Evolutionary conservation across 2,113 vertebrate genomes (phyloP).

Genomic region (Forbesichthys papilliferus): DNA sequence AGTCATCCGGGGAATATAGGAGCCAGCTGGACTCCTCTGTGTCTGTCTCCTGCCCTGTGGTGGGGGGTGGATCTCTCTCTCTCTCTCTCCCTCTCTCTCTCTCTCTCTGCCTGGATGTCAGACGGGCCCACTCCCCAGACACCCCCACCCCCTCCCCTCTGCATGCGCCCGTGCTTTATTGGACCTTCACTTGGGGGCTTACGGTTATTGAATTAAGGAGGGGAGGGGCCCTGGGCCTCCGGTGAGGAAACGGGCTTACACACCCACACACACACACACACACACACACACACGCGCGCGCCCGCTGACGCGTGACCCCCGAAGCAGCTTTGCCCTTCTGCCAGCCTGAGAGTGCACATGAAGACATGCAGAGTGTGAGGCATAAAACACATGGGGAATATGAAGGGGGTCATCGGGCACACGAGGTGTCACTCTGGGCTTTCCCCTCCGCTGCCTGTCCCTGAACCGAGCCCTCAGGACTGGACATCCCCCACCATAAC

Average conservation of each 20-base stretch:
- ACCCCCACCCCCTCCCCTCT: conserved; percentile 30
- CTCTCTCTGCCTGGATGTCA: conserved; percentile 63
- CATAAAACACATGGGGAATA: conserved; percentile 42
- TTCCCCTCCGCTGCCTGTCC: conserved; percentile 64
- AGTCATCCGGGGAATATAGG: conserved; percentile 56
- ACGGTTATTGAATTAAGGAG: conserved; percentile 81
- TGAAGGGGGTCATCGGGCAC: conserved; percentile 33
- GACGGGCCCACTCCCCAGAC: conserved; percentile 68
- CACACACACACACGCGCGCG: not conserved
- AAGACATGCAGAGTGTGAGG: conserved; percentile 41
- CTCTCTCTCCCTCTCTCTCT: conserved; percentile 36
- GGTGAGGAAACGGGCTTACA: not conserved
- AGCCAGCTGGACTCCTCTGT: conserved; percentile 69
- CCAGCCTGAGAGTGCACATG: conserved; percentile 19
- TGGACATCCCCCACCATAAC: conserved; percentile 31
- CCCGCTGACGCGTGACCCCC: not conserved
- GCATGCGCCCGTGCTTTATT: conserved; percentile 63
- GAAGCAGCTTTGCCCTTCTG: conserved; percentile 18
- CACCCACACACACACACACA: not conserved
- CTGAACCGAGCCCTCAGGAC: conserved; percentile 45
- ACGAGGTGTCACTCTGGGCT: conserved; percentile 16
- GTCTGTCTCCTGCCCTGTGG: conserved; percentile 43
- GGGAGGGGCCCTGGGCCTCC: conserved; percentile 26
- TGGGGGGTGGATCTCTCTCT: conserved; percentile 23
- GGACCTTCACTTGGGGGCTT: conserved; percentile 74